phyloP scores from a whole-genome alignment of 1,140 invertebrate genomes.

The Philaenus spumarius region DNA sequence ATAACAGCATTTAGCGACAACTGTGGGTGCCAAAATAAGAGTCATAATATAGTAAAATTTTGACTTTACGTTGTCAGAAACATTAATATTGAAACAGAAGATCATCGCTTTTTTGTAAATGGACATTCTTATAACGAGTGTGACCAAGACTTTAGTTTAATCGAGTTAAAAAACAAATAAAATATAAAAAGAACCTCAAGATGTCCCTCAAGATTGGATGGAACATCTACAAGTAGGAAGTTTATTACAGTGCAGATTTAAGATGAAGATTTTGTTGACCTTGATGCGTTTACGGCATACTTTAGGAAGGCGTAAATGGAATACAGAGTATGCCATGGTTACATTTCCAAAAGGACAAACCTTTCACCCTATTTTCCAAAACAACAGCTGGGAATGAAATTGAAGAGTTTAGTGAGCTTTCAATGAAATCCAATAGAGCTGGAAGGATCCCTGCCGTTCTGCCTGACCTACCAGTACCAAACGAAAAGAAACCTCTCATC shows the following conservation, averaged over 20 bases:
- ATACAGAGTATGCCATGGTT: not conserved
- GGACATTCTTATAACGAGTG: slow-evolving; percentile 7
- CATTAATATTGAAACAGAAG: not conserved
- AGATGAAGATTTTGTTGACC: slow-evolving; percentile 2
- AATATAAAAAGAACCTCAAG: not conserved
- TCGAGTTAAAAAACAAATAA: not conserved
- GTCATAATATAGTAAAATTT: not conserved
- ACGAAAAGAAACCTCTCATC: not conserved
- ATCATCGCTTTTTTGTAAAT: not conserved
- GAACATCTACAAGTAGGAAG: not conserved
- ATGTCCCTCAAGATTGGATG: not conserved
- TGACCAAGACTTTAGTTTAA: slow-evolving; percentile 4
- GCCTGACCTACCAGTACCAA: not conserved
- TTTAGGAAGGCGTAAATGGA: not conserved
- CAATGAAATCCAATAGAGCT: no score
- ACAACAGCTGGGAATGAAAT: not conserved
- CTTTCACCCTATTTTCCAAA: not conserved
- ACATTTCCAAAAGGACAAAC: not conserved
- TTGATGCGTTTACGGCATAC: not conserved
- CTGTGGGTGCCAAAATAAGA: slow-evolving; percentile 4
- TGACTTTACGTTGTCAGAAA: no score
- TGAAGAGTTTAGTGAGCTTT: no score
- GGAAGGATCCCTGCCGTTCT: no score
- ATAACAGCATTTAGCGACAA: not conserved
- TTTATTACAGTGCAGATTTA: not conserved